A percentile compares a stretch with the other conserved stretches of the same genome.
These are phyloP conservation scores for Zalophus californianus DNA, from an alignment of 2,797 vertebrate genomes.

Conservation along the genomic window DNA sequence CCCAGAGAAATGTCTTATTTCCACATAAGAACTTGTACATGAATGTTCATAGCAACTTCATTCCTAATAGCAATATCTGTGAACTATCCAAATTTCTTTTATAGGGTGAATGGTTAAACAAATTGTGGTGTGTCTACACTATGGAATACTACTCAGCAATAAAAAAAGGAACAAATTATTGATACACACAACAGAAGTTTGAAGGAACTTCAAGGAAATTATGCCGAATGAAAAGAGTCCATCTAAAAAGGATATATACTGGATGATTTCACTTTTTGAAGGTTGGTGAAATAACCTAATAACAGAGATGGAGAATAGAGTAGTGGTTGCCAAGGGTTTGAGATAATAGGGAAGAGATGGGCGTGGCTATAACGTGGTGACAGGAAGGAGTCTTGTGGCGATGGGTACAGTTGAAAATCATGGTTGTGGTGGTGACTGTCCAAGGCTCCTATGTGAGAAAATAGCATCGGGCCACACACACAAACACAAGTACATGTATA, in stretches of 20 bases:
- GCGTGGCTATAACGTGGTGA: not conserved
- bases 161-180: not conserved
- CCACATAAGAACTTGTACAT: not conserved
- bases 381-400: not conserved
- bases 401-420: not conserved
- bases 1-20: slow-evolving; percentile 7
- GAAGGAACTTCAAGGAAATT: not conserved
- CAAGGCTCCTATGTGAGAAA: not conserved
- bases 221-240: not conserved
- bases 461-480: not conserved
- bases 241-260: not conserved
- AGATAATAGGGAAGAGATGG: not conserved
- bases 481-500: not conserved
- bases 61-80: not conserved
- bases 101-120: not conserved
- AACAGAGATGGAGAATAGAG: not conserved
- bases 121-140: not conserved
- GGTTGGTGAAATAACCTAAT: not conserved
- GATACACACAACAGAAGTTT: not conserved
- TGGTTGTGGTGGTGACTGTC: not conserved
- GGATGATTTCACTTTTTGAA: not conserved
- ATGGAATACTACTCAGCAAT: not conserved
- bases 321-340: not conserved
- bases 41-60: not conserved
- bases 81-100: not conserved